Base-by-base conservation (phyloP, 2,113 vertebrate genomes). In the Guaruba guarouba region DNA sequence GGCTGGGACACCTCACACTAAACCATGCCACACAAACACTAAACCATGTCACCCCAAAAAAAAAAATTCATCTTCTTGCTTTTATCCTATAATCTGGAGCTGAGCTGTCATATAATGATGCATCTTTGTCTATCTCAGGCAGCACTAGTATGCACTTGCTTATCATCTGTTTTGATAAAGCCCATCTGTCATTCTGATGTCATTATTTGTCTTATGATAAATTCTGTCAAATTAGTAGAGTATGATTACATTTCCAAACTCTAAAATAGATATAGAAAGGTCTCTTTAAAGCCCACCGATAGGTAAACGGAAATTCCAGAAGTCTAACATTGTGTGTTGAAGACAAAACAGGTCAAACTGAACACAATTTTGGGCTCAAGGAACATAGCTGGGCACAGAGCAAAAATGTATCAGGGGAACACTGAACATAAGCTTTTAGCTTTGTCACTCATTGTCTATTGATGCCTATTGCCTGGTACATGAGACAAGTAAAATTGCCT, bases 181-280 rank as follows among this genome's bases (percentile, higher is more conserved):
- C 52, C n/a, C 41, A 73, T 90, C 35, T 24, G 79, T 82, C 70
- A 85, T 73, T 90, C 52, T 90, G 76, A 93, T 66, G 48, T 93
- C 52, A 92, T 90, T 93, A 80, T 94, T 87, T 92, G 67, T 92
- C 70, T 88, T 88, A 86, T 73, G 62, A 94, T 77, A 94, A 93
- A 93, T 82, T 90, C 82, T 93, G 49, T 80, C 62, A 88, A 75
- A 82, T 61, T 82, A 17, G 24, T 76, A 62, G 48, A 55, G 18
- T 79, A 51, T 27, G 48, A 85, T 91, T 91, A 68, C 62, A 54
- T 51, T 79, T 91, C 39, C 52, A 55, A 61, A 62, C 24, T 64
- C 57, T 64, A 71, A 91, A 91, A 61, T 3, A 64, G 35, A 71
- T 22, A 39, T 20, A 55, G 69, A 67, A 93, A 76, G 22, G 33